These are phyloP conservation scores for Tenebrosternarchus preto DNA, from an alignment of 2,113 vertebrate genomes.

Conservation along the genomic window DNA sequence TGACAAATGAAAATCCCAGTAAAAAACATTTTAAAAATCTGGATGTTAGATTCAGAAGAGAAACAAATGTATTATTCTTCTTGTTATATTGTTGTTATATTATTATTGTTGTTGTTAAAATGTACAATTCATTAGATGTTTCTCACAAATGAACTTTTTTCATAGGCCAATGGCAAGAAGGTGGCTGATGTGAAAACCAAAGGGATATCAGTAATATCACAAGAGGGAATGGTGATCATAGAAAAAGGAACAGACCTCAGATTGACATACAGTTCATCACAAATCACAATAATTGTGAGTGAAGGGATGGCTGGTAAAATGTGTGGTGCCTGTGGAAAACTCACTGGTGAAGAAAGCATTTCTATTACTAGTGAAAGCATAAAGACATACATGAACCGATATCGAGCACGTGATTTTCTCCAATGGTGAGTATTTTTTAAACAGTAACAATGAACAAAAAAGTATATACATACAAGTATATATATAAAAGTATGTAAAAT, in stretches of 20 bases:
- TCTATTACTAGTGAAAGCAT: conserved; percentile 25
- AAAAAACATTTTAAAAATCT: no score
- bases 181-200: neutral
- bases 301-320: conserved; percentile 27
- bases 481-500: no score
- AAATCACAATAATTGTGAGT: conserved; percentile 44
- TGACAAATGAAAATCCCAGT: no score
- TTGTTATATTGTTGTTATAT: no score
- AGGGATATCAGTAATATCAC: conserved; percentile 52
- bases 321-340: conserved; percentile 61
- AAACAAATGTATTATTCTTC: no score
- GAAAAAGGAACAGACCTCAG: conserved; percentile 51
- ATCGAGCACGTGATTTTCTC: conserved; percentile 43
- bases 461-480: no score
- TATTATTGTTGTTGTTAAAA: no score
- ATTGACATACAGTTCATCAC: conserved; percentile 49
- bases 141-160: no score
- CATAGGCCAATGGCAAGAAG: conserved; percentile 63
- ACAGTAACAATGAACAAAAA: no score
- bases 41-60: no score
- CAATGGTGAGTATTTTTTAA: conserved; percentile 47
- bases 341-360: conserved; percentile 1
- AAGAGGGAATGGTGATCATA: conserved; percentile 47
- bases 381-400: conserved; percentile 41
- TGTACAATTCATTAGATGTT: no score